Percentiles rank a stretch among this genome's conserved stretches.
phyloP scores from a whole-genome alignment of 1,140 invertebrate genomes.

The Ladona fulva region DNA sequence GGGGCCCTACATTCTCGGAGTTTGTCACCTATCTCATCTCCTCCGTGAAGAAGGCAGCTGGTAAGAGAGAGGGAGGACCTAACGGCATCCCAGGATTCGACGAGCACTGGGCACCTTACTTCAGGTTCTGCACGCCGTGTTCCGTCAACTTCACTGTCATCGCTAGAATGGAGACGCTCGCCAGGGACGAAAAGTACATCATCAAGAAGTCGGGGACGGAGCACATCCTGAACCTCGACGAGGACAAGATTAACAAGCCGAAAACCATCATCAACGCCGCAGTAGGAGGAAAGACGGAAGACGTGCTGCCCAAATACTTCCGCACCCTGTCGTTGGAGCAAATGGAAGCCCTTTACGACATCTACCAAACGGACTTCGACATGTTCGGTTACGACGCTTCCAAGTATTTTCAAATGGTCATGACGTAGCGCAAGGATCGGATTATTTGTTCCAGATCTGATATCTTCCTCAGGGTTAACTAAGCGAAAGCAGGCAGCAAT shows the following conservation, averaged over 20 bases:
- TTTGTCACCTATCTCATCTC: slow-evolving; percentile 66
- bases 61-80: neutral
- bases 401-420: slow-evolving; percentile 27
- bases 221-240: slow-evolving; percentile 1
- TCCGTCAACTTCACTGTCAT: slow-evolving; percentile 41
- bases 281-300: slow-evolving; percentile 22
- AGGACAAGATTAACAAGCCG: slow-evolving; percentile 21
- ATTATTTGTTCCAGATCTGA: no score
- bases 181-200: slow-evolving; percentile 34
- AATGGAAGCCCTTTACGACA: slow-evolving; percentile 25
- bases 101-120: slow-evolving; percentile 85
- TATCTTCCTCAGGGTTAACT: no score
- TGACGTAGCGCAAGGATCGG: neutral
- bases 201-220: slow-evolving; percentile 26
- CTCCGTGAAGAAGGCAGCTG: slow-evolving; percentile 47
- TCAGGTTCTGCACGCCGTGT: slow-evolving; percentile 81
- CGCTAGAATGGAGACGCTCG: slow-evolving; percentile 40
- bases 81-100: slow-evolving; percentile 43
- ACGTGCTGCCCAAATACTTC: slow-evolving; percentile 25
- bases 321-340: slow-evolving; percentile 22
- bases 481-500: no score
- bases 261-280: slow-evolving; percentile 21
- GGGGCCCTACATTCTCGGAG: slow-evolving; percentile 63
- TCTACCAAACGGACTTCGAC: slow-evolving; percentile 28
- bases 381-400: slow-evolving; percentile 30